A percentile compares a stretch with the other conserved stretches of the same genome.
Conservation (phyloP, 2,113 vertebrate species). For the Macroglossus sobrinus region DNA sequence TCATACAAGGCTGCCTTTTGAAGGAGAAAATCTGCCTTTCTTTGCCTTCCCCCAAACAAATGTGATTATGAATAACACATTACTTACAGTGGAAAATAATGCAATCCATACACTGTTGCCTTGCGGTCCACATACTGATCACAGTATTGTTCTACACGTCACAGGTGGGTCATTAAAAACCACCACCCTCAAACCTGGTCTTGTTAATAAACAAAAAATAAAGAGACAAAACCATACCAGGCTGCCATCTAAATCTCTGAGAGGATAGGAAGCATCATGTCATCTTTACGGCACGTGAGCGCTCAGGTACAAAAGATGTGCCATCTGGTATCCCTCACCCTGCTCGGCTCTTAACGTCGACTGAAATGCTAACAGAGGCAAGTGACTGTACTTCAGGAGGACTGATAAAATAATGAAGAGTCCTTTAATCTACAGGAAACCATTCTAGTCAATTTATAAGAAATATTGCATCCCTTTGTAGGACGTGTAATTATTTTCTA, state of each 20-base stretch:
- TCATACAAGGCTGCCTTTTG: slow-evolving; percentile 32
- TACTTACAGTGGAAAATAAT: slow-evolving; percentile 48
- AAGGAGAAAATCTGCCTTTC: slow-evolving; percentile 2
- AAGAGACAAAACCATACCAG: neutral
- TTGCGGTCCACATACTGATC: slow-evolving; percentile 28
- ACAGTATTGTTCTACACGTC: slow-evolving; percentile 27
- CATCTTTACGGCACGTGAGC: slow-evolving; percentile 51
- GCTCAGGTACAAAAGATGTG: slow-evolving; percentile 74
- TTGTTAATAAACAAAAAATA: slow-evolving; percentile 46
- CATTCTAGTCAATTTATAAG: slow-evolving; percentile 90
- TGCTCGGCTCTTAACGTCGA: slow-evolving; percentile 75
- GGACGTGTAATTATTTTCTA: slow-evolving; percentile 90
- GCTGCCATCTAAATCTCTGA: slow-evolving; percentile 31
- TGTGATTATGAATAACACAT: slow-evolving; percentile 49
- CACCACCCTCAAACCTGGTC: neutral
- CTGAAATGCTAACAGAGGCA: slow-evolving; percentile 78
- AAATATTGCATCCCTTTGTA: slow-evolving; percentile 91
- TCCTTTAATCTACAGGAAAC: slow-evolving; percentile 90
- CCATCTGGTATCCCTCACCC: slow-evolving; percentile 83
- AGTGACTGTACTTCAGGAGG: slow-evolving; percentile 83
- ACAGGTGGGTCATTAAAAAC: slow-evolving; percentile 33
- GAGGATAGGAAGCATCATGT: slow-evolving; percentile 37
- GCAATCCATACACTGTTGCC: slow-evolving; percentile 42
- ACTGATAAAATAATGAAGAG: slow-evolving; percentile 90
- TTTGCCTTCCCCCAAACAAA: slow-evolving; percentile 47